Evolutionary conservation across 1,140 invertebrate species (phyloP).

Genomic region (Drosophila lacteicornis): DNA sequence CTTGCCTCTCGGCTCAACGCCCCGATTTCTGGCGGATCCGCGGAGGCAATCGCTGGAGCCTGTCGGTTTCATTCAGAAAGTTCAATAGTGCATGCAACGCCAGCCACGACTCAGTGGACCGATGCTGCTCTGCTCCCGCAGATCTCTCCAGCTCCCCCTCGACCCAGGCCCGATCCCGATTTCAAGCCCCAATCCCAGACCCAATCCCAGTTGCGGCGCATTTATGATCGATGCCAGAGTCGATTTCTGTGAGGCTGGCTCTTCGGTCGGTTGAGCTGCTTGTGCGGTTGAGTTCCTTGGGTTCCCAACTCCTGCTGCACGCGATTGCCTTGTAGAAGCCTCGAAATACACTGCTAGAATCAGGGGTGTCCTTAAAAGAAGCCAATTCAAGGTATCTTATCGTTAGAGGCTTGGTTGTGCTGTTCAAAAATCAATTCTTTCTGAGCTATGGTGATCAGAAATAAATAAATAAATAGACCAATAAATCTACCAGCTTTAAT

Average conservation of each 20-base stretch:
- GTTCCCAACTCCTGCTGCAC: constrained; percentile 52
- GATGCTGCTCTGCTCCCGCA: constrained; percentile 3
- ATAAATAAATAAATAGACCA: background rate
- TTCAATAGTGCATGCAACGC: constrained; percentile 82
- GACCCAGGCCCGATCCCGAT: background rate
- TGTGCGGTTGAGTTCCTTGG: constrained; percentile 27
- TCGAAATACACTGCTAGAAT: constrained; percentile 28
- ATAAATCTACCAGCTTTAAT: background rate
- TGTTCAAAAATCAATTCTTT: no score
- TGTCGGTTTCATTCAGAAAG: constrained; percentile 81
- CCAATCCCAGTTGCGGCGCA: constrained; percentile 20
- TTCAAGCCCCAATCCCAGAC: background rate
- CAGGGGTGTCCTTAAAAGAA: background rate
- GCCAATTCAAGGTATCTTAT: no score
- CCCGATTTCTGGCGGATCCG: constrained; percentile 47
- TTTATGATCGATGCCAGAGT: constrained; percentile 80
- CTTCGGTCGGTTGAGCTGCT: constrained; percentile 22
- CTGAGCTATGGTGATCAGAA: no score
- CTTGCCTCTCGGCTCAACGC: constrained; percentile 72
- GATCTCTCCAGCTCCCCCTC: background rate
- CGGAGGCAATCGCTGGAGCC: constrained; percentile 44
- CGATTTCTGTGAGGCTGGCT: constrained; percentile 68
- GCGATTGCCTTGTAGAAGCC: constrained; percentile 61
- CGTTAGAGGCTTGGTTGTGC: background rate
- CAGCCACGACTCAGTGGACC: constrained; percentile 42